These are phyloP conservation scores for Trichacis sp. DNA, from an alignment of 2,888 invertebrate genomes.

Conservation along the genomic window DNA sequence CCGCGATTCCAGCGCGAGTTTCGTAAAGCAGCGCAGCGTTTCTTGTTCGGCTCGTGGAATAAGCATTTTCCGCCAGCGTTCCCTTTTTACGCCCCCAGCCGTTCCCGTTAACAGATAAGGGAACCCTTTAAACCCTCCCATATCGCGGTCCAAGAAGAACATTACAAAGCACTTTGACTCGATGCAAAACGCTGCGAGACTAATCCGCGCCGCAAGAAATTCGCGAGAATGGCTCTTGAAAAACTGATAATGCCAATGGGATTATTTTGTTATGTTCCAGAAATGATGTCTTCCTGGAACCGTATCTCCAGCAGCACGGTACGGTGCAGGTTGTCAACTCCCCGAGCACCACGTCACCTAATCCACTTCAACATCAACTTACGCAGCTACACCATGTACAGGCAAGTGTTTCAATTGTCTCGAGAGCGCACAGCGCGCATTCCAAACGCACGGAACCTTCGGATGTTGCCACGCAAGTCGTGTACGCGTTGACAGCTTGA, in stretches of 20 bases:
- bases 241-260: not conserved
- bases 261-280: constrained; percentile 68
- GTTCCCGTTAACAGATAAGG: constrained; percentile 35
- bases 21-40: not conserved
- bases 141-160: constrained; percentile 23
- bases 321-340: constrained; percentile 65
- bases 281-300: constrained; percentile 82
- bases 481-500: constrained; percentile 29
- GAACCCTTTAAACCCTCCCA: constrained; percentile 24
- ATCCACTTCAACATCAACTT: constrained; percentile 69
- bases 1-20: not conserved
- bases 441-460: constrained; percentile 35
- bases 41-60: not conserved
- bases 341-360: constrained; percentile 64
- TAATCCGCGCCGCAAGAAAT: not conserved
- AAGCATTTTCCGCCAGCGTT: constrained; percentile 7
- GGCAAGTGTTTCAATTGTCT: constrained; percentile 52
- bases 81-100: constrained; percentile 7
- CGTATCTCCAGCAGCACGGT: constrained; percentile 74
- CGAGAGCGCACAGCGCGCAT: constrained; percentile 44
- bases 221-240: not conserved
- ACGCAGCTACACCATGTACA: constrained; percentile 72
- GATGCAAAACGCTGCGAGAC: constrained; percentile 25
- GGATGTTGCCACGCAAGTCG: constrained; percentile 23
- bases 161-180: constrained; percentile 35